Evolutionary conservation across 2,888 invertebrate genomes (phyloP).

Genomic region (Volucella bombylans): DNA sequence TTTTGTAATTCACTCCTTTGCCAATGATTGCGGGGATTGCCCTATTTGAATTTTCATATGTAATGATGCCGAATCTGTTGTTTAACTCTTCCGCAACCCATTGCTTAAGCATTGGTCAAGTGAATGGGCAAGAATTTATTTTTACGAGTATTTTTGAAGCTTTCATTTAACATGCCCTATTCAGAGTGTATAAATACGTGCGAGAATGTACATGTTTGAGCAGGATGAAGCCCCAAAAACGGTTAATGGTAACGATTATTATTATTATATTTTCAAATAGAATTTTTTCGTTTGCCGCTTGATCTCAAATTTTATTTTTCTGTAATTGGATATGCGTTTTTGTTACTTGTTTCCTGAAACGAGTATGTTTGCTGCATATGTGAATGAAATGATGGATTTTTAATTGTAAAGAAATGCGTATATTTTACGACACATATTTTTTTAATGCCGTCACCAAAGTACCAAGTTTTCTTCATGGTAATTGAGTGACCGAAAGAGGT

Average conservation of each 20-base stretch:
- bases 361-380: too few species aligned
- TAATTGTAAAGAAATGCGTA: too few species aligned
- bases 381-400: too few species aligned
- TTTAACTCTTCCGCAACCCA: constrained; percentile 4
- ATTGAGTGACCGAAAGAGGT: too few species aligned
- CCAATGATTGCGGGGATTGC: constrained; percentile 56
- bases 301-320: constrained; percentile 20
- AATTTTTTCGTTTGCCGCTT: constrained; percentile 3
- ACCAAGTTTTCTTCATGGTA: too few species aligned
- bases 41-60: constrained; percentile 57
- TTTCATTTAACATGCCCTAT: constrained; percentile 50
- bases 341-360: constrained; percentile 40
- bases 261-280: constrained; percentile 56
- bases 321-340: constrained; percentile 62
- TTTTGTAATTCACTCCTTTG: constrained; percentile 27
- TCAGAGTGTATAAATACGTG: constrained; percentile 1
- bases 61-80: constrained; percentile 63
- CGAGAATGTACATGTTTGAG: neutral
- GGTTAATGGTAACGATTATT: constrained; percentile 64
- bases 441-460: too few species aligned
- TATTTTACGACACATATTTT: too few species aligned
- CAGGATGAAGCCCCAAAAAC: too few species aligned
- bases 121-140: constrained; percentile 62
- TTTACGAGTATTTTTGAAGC: constrained; percentile 41
- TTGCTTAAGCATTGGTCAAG: constrained; percentile 49